Conservation (phyloP, 2,113 vertebrate genomes). For the Columbina picui region DNA sequence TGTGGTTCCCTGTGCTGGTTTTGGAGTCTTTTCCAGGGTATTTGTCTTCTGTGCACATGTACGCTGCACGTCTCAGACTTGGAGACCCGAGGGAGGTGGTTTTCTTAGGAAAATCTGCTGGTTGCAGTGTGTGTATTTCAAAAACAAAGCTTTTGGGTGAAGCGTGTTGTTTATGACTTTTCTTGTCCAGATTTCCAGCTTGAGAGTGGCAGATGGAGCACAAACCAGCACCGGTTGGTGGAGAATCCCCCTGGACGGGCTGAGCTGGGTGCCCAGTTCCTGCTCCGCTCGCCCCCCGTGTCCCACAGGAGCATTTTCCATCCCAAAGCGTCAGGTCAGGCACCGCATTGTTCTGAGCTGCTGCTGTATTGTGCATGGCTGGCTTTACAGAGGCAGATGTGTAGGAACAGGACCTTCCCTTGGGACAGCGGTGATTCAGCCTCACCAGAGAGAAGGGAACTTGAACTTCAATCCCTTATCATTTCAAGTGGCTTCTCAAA, state of each 20-base stretch:
- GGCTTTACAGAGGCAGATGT: neutral
- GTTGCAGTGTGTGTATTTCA: neutral
- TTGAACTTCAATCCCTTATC: neutral
- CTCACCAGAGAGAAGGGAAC: neutral
- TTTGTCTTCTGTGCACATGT: neutral
- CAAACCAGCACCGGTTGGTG: neutral
- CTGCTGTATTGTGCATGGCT: fast-evolving
- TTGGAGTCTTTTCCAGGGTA: neutral
- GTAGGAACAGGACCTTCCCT: neutral
- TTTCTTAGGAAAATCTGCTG: neutral
- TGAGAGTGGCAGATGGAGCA: neutral
- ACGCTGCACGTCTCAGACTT: fast-evolving
- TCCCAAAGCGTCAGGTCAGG: neutral
- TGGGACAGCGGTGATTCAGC: neutral
- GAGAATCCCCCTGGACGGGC: neutral
- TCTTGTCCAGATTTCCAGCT: neutral
- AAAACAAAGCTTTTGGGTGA: neutral
- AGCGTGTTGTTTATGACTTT: neutral
- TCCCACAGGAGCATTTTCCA: neutral
- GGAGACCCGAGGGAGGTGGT: neutral
- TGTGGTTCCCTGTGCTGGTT: neutral
- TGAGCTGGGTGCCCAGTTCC: neutral
- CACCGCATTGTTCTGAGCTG: fast-evolving
- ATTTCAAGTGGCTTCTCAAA: neutral
- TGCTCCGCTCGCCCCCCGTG: fast-evolving